These are phyloP conservation scores for Cololabis saira DNA, from an alignment of 2,113 vertebrate species.

Conservation along the genomic window DNA sequence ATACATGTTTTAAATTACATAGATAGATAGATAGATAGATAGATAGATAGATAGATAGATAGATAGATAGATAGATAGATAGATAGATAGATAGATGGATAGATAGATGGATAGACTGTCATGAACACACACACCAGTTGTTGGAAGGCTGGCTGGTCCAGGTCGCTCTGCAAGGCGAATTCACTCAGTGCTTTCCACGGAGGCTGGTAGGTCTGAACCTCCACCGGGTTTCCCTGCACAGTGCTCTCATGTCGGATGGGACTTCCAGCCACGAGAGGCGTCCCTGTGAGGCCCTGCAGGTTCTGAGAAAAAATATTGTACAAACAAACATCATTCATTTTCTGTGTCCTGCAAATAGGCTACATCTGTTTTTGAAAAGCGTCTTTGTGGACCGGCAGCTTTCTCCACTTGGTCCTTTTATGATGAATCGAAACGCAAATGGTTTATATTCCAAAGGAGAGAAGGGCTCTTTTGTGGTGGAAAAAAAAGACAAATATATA, in stretches of 20 bases:
- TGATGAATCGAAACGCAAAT: no score
- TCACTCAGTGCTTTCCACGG: slow-evolving; percentile 95
- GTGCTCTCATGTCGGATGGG: slow-evolving; percentile 90
- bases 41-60: slow-evolving; percentile 4
- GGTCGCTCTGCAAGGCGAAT: slow-evolving; percentile 91
- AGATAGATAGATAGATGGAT: slow-evolving; percentile 1
- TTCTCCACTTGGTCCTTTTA: no score
- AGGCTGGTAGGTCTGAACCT: slow-evolving; percentile 94
- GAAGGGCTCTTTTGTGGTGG: no score
- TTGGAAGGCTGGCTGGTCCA: slow-evolving; percentile 92
- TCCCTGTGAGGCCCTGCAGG: slow-evolving; percentile 92
- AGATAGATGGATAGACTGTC: slow-evolving; percentile 7
- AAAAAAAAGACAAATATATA: background rate
- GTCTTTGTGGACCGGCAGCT: no score
- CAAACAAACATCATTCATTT: background rate
- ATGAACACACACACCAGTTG: slow-evolving; percentile 85
- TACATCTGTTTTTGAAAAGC: background rate
- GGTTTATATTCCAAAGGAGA: no score
- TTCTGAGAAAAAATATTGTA: slow-evolving; percentile 73
- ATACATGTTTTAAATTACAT: background rate
- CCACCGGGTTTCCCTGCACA: slow-evolving; percentile 88
- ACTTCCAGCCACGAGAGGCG: slow-evolving; percentile 89
- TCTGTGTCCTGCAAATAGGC: background rate
- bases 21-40: slow-evolving; percentile 23
- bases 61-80: slow-evolving; percentile 10